Evolutionary conservation across 2,113 vertebrate species (phyloP).

Genomic region (Urocolius indicus): DNA sequence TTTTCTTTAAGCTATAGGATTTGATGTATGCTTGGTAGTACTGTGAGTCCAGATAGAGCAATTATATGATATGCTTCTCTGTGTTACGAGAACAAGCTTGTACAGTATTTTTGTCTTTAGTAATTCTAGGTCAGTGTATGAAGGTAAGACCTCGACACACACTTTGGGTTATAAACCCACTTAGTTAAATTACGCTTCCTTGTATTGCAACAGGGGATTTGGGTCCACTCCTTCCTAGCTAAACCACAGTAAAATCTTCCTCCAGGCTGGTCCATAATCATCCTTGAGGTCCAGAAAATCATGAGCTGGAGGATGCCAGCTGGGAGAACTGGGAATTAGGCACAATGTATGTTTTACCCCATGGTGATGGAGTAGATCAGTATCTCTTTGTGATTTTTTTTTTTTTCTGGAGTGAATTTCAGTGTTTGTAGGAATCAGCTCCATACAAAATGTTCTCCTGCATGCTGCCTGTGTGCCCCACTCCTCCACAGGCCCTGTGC

Average conservation of each 20-base stretch:
- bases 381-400: background rate
- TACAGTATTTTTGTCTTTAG: background rate
- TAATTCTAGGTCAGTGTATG: background rate
- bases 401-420: background rate
- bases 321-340: background rate
- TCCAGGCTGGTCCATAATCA: background rate
- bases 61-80: background rate
- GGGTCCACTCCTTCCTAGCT: background rate
- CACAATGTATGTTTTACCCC: background rate
- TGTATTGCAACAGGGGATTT: background rate
- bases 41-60: background rate
- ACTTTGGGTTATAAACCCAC: background rate
- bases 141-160: background rate
- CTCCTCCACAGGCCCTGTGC: background rate
- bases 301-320: background rate
- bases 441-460: too few species aligned
- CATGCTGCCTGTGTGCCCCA: background rate
- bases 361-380: background rate
- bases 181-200: background rate
- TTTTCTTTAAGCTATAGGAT: background rate
- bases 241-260: background rate
- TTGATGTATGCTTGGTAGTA: background rate
- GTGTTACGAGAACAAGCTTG: accelerated
- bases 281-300: background rate
- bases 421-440: background rate